These are phyloP conservation scores for Neocloeon triangulifer DNA, from an alignment of 1,140 invertebrate genomes.

Conservation along the genomic window DNA sequence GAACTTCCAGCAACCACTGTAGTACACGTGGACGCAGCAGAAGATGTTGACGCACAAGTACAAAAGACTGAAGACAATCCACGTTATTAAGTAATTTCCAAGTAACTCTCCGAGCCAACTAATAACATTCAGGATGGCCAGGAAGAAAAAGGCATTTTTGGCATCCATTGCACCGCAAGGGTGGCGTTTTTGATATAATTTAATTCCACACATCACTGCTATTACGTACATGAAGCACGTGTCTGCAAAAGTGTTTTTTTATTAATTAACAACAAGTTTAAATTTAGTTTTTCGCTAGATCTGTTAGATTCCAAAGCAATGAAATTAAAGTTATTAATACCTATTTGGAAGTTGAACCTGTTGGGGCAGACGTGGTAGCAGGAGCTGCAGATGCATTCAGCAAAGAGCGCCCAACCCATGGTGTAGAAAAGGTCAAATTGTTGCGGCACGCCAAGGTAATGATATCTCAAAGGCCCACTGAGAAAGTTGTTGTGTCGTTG, in stretches of 20 bases:
- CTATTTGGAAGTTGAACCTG: slow-evolving; percentile 30
- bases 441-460: slow-evolving; percentile 3
- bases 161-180: slow-evolving; percentile 7
- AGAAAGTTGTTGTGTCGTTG: slow-evolving; percentile 20
- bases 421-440: slow-evolving; percentile 4
- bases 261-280: too few relatives aligned
- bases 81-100: slow-evolving; percentile 46
- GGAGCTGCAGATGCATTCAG: slow-evolving; percentile 21
- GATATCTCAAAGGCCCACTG: neutral
- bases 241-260: slow-evolving; percentile 21
- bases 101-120: slow-evolving; percentile 61
- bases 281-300: too few relatives aligned
- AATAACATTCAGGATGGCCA: too few relatives aligned
- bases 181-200: slow-evolving; percentile 30
- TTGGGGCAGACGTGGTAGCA: slow-evolving; percentile 30
- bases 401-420: slow-evolving; percentile 5
- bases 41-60: slow-evolving; percentile 46
- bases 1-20: too few relatives aligned
- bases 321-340: too few relatives aligned
- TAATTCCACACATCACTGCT: slow-evolving; percentile 26
- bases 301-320: too few relatives aligned
- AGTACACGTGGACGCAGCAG: too few relatives aligned
- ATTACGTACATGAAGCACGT: slow-evolving; percentile 35
- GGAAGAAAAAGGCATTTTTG: neutral
- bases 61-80: slow-evolving; percentile 48